These are phyloP conservation scores for Melinaea menophilus DNA, from an alignment of 2,888 invertebrate species.

Conservation along the genomic window DNA sequence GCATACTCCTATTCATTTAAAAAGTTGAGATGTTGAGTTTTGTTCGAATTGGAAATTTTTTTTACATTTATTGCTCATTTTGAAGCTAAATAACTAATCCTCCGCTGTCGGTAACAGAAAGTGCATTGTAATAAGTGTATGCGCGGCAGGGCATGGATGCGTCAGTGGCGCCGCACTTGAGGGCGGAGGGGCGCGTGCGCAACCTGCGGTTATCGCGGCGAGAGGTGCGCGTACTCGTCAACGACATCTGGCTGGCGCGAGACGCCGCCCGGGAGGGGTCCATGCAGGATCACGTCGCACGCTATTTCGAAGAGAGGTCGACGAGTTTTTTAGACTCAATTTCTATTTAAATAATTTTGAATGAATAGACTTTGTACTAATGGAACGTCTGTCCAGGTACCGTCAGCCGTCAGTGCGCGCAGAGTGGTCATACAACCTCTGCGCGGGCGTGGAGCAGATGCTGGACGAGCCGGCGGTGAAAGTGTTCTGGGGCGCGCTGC, in stretches of 20 bases:
- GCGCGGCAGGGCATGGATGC: conserved; percentile 61
- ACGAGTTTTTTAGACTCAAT: too few species aligned
- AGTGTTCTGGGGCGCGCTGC: conserved; percentile 69
- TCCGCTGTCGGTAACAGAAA: too few species aligned
- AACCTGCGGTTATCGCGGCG: conserved; percentile 72
- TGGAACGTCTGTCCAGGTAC: conserved; percentile 47
- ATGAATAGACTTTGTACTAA: not conserved
- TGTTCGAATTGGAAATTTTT: too few species aligned
- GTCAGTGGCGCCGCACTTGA: conserved; percentile 62
- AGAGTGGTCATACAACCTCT: conserved; percentile 74
- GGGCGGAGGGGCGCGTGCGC: conserved; percentile 65
- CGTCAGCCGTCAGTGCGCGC: conserved; percentile 69
- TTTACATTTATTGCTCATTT: too few species aligned
- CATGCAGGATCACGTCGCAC: conserved; percentile 69
- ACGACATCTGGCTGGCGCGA: conserved; percentile 67
- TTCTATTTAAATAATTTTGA: not conserved
- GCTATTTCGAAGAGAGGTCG: conserved; percentile 70
- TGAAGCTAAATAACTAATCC: too few species aligned
- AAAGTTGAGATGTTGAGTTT: too few species aligned
- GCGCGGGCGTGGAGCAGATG: conserved; percentile 69
- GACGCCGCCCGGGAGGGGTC: conserved; percentile 38
- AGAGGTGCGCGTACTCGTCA: conserved; percentile 67
- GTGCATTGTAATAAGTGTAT: not conserved
- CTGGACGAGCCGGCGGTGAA: conserved; percentile 69
- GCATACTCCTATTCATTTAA: too few species aligned